A percentile compares a stretch with the other conserved stretches of the same genome.
phyloP scores from a whole-genome alignment of 2,113 vertebrate species.

The Ammodytes dubius region DNA sequence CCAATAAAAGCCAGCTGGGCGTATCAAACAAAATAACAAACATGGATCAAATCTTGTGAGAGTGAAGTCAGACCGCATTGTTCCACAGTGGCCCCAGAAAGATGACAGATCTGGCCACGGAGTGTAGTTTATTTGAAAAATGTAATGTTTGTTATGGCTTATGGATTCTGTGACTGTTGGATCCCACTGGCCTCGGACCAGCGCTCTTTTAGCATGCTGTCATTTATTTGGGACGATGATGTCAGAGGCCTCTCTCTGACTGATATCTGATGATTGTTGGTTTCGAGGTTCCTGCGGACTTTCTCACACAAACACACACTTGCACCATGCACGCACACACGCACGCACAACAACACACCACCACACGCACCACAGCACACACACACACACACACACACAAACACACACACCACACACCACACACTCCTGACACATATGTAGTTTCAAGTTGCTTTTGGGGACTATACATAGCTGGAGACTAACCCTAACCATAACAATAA shows the following conservation, averaged over 20 bases:
- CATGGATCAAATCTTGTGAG: conserved; percentile 32
- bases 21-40: conserved; percentile 35
- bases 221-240: conserved; percentile 70
- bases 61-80: conserved; percentile 31
- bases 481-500: too few relatives aligned
- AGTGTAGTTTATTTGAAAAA: conserved; percentile 68
- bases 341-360: conserved; percentile 1
- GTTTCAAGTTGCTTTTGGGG: too few relatives aligned
- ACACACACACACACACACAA: conserved; percentile 14
- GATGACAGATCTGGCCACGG: conserved; percentile 52
- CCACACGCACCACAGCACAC: conserved; percentile 18
- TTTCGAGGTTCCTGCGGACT: conserved; percentile 42
- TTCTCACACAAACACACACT: conserved; percentile 10
- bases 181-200: conserved; percentile 43
- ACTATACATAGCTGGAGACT: too few relatives aligned
- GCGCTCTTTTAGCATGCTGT: conserved; percentile 60
- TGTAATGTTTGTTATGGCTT: conserved; percentile 65
- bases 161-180: conserved; percentile 55
- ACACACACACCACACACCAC: background rate
- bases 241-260: conserved; percentile 62
- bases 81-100: conserved; percentile 38
- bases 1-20: conserved; percentile 16
- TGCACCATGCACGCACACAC: too few relatives aligned
- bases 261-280: conserved; percentile 48
- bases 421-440: too few relatives aligned